Evolutionary conservation across 2,888 invertebrate genomes (phyloP), one percentile per base, ranked within the genome.

Genomic region (Lochmaea crataegi): DNA sequence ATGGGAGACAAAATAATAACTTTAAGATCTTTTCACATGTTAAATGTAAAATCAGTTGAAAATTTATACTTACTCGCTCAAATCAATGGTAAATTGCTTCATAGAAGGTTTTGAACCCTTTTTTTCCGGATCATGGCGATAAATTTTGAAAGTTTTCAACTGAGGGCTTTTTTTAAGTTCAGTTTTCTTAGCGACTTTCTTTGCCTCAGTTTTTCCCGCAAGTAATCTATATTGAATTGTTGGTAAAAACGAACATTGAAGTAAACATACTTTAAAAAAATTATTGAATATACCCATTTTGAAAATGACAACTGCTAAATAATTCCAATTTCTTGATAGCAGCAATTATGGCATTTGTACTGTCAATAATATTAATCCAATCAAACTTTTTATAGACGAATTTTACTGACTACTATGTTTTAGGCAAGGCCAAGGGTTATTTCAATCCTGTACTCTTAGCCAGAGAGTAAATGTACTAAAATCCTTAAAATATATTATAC

Each of bases 81-180:
- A 84, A 84, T 94, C 92, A 7, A 94, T 88, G 75, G 89, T 88
- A 84, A 90, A 94, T 16, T 89, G 86, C 78, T 90, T 88, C 86
- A 91, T 86, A n/a, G 83, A 80, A 1, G 91, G 90, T 80, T 89
- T 89, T 38, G 86, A 86, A 10, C 86, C 82, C 57, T 85, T 86
- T 60, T 89, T 88, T 61, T 79, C 75, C 1, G 90, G 90, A 82
- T 90, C 87, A 86, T 87, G 90, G 76, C 90, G 85, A 82, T 90
- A 90, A 12, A 90, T 82, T 68, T 72, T 73, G 61, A 82, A 81
- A 14, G 72, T 78, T 73, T 81, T 82, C 16, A 79, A 26, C 22
- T 73, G 75, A 10, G 78, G 74, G 32, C 41, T 32, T 45, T 66
- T 63, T 32, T 48, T 45, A 2, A 4, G 51, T 45, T 58, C n/a